Evolutionary conservation across 2,797 vertebrate species (phyloP).

Genomic region (Echeneis naucrates): DNA sequence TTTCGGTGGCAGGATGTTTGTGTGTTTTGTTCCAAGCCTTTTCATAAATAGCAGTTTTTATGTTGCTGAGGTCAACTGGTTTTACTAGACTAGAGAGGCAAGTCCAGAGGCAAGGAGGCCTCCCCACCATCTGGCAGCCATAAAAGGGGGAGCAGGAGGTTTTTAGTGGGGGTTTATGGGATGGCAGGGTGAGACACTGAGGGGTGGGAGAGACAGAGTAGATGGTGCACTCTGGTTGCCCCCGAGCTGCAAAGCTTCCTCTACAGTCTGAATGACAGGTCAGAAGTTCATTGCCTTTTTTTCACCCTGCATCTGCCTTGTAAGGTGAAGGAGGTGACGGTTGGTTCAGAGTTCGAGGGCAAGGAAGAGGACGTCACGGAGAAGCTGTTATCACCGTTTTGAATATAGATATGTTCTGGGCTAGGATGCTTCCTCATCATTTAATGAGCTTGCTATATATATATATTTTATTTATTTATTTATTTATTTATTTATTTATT

Average conservation of each 20-base stretch:
- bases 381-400: constrained; percentile 51
- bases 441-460: constrained; percentile 47
- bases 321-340: constrained; percentile 75
- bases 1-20: constrained; percentile 81
- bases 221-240: constrained; percentile 85
- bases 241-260: constrained; percentile 82
- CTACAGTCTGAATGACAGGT: constrained; percentile 82
- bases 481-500: no score
- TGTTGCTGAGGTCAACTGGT: constrained; percentile 83
- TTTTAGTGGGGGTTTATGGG: constrained; percentile 83
- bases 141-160: constrained; percentile 84
- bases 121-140: constrained; percentile 86
- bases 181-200: constrained; percentile 80
- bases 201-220: constrained; percentile 74
- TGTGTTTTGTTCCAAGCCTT: constrained; percentile 80
- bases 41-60: constrained; percentile 85
- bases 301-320: constrained; percentile 73
- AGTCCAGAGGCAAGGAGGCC: constrained; percentile 86
- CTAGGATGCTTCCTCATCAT: constrained; percentile 29
- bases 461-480: no score
- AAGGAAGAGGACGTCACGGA: constrained; percentile 59
- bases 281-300: constrained; percentile 88
- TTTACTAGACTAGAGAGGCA: constrained; percentile 87
- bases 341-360: constrained; percentile 67
- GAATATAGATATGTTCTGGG: constrained; percentile 55